Percentiles rank a stretch among this genome's conserved stretches.
Conservation (phyloP, 1,140 invertebrate genomes). For the Ceratoteleas bidentatus region DNA sequence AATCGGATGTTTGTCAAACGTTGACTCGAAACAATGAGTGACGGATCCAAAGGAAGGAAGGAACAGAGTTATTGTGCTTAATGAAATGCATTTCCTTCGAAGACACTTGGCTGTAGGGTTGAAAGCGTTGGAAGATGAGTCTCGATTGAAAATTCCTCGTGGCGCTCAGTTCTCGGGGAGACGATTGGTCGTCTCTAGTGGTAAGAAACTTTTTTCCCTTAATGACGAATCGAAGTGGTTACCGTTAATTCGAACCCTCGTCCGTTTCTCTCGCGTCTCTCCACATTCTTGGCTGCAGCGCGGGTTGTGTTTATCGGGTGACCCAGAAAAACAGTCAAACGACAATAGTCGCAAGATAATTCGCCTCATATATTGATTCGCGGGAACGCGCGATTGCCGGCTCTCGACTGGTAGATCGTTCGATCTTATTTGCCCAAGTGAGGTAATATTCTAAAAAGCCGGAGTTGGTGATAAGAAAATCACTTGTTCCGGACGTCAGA, state of each 20-base stretch:
- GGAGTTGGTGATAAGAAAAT: conserved; percentile 43
- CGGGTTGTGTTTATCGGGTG: conserved; percentile 72
- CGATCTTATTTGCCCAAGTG: conserved; percentile 35
- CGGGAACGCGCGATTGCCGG: conserved; percentile 40
- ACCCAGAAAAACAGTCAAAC: conserved; percentile 77
- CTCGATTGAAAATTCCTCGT: conserved; percentile 74
- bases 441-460: conserved; percentile 59
- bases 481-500: conserved; percentile 45
- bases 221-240: no score
- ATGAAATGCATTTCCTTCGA: no score
- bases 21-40: no score
- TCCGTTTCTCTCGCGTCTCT: no score
- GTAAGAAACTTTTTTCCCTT: no score
- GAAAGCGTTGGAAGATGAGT: conserved; percentile 44
- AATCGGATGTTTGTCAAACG: no score
- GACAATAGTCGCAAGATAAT: conserved; percentile 63
- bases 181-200: no score
- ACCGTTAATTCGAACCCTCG: no score
- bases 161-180: conserved; percentile 56
- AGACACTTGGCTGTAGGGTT: no score
- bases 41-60: no score
- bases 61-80: no score
- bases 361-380: conserved; percentile 57
- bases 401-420: conserved; percentile 28
- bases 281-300: no score